phyloP scores from a whole-genome alignment of 2,113 vertebrate genomes.

The Megaceryle maxima region DNA sequence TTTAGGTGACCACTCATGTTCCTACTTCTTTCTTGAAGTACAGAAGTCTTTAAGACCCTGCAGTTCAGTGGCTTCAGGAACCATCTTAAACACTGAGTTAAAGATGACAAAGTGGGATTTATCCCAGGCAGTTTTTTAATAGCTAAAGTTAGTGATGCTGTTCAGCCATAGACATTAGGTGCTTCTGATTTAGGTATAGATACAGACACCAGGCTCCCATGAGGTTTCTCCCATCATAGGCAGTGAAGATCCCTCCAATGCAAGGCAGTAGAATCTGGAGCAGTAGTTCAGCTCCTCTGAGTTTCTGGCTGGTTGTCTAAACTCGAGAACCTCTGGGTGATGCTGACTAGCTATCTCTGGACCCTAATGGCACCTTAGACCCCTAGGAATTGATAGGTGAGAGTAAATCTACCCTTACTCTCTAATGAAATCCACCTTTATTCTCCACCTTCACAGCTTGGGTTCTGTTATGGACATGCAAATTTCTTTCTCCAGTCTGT shows the following conservation, averaged over 20 bases:
- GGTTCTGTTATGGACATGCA: not conserved
- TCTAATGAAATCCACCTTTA: not conserved
- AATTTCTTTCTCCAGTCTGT: not conserved
- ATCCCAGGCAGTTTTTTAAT: not conserved
- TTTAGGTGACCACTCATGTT: not conserved
- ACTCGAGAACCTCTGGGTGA: not conserved
- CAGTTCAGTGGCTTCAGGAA: not conserved
- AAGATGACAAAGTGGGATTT: not conserved
- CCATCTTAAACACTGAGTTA: not conserved
- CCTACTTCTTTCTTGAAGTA: not conserved
- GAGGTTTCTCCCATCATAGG: not conserved
- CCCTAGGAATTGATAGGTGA: not conserved
- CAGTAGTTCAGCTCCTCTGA: not conserved
- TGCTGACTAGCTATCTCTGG: not conserved
- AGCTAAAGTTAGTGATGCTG: not conserved
- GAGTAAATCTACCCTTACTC: not conserved
- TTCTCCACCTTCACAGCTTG: not conserved
- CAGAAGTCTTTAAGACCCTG: not conserved
- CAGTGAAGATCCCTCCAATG: not conserved
- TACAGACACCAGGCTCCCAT: accelerated
- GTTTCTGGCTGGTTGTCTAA: not conserved
- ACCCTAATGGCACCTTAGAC: not conserved
- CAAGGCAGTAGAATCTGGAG: not conserved
- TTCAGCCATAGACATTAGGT: not conserved
- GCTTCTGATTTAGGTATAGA: not conserved